Percentiles rank a stretch among this genome's conserved stretches.
These are phyloP conservation scores for Labeo calbasu DNA, from an alignment of 2,797 vertebrate genomes.

Conservation along the genomic window DNA sequence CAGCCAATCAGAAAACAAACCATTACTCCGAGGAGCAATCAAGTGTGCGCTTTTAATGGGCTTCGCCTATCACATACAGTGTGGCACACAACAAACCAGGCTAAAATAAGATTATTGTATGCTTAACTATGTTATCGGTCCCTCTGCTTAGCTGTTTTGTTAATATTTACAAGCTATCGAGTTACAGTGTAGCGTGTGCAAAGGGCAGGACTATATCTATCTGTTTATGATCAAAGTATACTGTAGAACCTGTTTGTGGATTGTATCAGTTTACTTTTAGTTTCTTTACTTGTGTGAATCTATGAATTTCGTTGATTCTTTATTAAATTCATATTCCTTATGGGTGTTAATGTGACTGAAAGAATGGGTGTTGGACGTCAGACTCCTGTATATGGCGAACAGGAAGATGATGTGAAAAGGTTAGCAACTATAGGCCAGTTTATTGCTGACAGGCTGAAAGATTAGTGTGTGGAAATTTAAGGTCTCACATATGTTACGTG, in stretches of 20 bases:
- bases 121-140: conserved; percentile 27
- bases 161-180: conserved; percentile 24
- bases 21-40: not conserved
- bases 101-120: conserved; percentile 45
- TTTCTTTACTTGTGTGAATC: conserved; percentile 1
- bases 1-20: conserved; percentile 40
- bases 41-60: not conserved
- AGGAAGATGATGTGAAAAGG: not conserved
- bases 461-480: not conserved
- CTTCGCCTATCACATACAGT: not conserved
- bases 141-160: conserved; percentile 7
- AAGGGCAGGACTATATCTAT: conserved; percentile 21
- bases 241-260: conserved; percentile 10
- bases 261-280: not conserved
- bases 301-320: not conserved
- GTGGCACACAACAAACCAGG: not conserved
- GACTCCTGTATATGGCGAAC: not conserved
- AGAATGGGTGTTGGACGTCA: not conserved
- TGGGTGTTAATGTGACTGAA: not conserved
- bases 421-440: not conserved
- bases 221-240: conserved; percentile 17
- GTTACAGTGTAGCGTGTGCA: conserved; percentile 35
- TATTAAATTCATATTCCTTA: not conserved
- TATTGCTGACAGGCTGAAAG: conserved; percentile 6
- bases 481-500: not conserved